These are phyloP conservation scores for Scatophagus argus DNA, from an alignment of 2,113 vertebrate species.

Conservation along the genomic window DNA sequence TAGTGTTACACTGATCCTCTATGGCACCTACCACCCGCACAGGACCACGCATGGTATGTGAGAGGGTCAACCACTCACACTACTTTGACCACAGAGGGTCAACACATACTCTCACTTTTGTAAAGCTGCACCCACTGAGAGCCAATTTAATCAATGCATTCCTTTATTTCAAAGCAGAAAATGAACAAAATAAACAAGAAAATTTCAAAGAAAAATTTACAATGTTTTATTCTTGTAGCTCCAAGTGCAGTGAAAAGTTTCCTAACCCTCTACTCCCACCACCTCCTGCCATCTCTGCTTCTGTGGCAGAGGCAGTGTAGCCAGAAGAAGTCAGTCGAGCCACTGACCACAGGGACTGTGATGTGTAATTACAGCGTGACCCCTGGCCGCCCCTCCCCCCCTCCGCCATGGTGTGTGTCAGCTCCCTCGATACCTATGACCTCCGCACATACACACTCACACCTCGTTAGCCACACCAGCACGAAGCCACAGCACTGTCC, in stretches of 20 bases:
- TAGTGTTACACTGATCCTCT: conserved; percentile 73
- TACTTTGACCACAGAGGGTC: conserved; percentile 37
- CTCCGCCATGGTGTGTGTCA: conserved; percentile 54
- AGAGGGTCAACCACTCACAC: conserved; percentile 5
- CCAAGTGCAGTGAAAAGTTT: background rate
- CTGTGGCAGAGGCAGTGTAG: conserved; percentile 26
- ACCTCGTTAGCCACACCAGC: conserved; percentile 74
- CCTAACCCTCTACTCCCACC: background rate
- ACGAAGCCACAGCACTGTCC: conserved; percentile 42
- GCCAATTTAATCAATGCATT: conserved; percentile 1
- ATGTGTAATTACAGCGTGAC: conserved; percentile 82
- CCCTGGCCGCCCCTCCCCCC: conserved; percentile 58
- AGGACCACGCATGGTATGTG: conserved; percentile 56
- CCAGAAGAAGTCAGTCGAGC: conserved; percentile 46
- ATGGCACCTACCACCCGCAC: conserved; percentile 68
- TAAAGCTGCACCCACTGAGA: background rate
- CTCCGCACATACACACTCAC: conserved; percentile 46
- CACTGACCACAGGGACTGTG: conserved; percentile 74
- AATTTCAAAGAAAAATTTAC: background rate
- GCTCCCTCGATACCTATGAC: conserved; percentile 48
- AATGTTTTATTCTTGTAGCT: background rate
- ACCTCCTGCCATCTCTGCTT: conserved; percentile 43
- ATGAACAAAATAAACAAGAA: background rate
- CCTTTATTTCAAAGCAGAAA: background rate
- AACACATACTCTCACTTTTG: conserved; percentile 1